Conservation (phyloP, 2,797 vertebrate species). For the Vespertilio murinus region DNA sequence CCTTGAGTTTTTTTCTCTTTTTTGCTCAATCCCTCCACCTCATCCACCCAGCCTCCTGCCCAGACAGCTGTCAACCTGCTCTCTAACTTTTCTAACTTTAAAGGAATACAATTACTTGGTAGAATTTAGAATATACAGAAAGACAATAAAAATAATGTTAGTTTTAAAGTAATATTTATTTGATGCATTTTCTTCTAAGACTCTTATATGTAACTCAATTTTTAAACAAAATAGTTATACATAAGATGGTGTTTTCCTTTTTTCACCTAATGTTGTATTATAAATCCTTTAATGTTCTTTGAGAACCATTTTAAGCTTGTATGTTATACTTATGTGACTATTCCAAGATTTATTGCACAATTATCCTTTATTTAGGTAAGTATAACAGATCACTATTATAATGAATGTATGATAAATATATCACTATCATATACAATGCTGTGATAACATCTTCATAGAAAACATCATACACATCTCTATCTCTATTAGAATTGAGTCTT, state of each 20-base stretch:
- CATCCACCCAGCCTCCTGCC: background rate
- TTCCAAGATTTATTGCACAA: conserved; percentile 1
- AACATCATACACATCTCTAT: background rate
- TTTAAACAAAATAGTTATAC: background rate
- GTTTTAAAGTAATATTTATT: background rate
- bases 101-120: background rate
- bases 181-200: background rate
- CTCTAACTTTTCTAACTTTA: background rate
- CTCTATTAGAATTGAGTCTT: background rate
- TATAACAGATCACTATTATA: background rate
- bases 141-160: background rate
- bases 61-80: background rate
- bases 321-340: background rate
- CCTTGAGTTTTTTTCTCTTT: background rate
- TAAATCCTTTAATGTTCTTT: background rate
- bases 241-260: background rate
- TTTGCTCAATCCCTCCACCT: background rate
- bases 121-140: background rate
- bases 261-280: background rate
- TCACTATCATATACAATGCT: background rate
- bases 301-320: background rate
- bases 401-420: background rate
- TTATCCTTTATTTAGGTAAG: conserved; percentile 9
- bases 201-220: background rate
- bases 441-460: background rate